Evolutionary conservation across 1,140 invertebrate genomes (phyloP).

Genomic region (Musca domestica): DNA sequence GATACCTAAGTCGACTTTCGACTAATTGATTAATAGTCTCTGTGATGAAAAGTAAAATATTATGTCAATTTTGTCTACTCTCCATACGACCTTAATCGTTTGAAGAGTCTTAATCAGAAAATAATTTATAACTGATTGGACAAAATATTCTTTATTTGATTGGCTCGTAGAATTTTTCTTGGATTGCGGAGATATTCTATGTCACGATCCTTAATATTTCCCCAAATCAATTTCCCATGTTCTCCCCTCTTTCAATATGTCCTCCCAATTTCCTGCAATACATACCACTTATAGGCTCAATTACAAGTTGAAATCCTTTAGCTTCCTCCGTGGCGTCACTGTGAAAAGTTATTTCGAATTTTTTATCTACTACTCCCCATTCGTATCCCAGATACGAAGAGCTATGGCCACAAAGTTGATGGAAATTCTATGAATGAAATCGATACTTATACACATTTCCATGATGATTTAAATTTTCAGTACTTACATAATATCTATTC

Average conservation of each 20-base stretch:
- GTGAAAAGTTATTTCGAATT: slow-evolving; percentile 38
- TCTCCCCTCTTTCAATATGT: not conserved
- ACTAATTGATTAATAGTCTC: no score
- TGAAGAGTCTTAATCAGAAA: no score
- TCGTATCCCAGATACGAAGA: slow-evolving; percentile 3
- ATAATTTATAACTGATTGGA: no score
- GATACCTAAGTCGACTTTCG: no score
- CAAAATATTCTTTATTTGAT: no score
- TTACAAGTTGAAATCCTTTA: slow-evolving; percentile 23
- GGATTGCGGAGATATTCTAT: no score
- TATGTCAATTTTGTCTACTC: no score
- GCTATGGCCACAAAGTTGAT: slow-evolving; percentile 16
- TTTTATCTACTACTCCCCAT: slow-evolving; percentile 26
- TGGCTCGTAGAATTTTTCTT: no score
- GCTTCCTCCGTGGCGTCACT: slow-evolving; percentile 24
- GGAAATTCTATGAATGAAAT: not conserved
- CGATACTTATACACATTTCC: not conserved
- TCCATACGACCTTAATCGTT: no score
- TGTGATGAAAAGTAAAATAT: no score
- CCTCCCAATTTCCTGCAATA: no score
- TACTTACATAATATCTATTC: slow-evolving; percentile 22
- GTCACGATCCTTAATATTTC: no score
- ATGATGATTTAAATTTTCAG: not conserved
- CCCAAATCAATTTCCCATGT: not conserved
- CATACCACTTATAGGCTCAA: slow-evolving; percentile 4